Percentiles rank a stretch among this genome's conserved stretches.
These are phyloP conservation scores for Pinna nobilis DNA, from an alignment of 1,140 invertebrate species.

Conservation along the genomic window DNA sequence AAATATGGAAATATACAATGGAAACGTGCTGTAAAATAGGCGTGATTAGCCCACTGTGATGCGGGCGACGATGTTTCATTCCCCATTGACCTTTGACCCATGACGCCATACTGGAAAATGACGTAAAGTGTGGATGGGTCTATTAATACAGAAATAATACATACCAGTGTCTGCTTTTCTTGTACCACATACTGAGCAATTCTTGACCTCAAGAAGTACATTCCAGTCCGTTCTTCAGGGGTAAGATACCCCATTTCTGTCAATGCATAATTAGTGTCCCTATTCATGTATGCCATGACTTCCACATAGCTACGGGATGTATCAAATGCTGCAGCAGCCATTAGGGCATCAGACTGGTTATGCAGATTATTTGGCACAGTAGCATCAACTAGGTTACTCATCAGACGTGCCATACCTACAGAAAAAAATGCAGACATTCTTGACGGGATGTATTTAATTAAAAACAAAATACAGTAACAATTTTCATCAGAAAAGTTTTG, in stretches of 20 bases:
- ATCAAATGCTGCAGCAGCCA: neutral
- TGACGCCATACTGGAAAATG: neutral
- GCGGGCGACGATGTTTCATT: too few relatives aligned
- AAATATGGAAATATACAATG: too few relatives aligned
- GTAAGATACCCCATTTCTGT: conserved; percentile 21
- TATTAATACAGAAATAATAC: neutral
- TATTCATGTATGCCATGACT: conserved; percentile 6
- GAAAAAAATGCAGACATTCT: too few relatives aligned
- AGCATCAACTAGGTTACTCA: conserved; percentile 11
- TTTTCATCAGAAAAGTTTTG: too few relatives aligned
- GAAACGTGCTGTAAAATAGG: too few relatives aligned
- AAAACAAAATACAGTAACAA: too few relatives aligned
- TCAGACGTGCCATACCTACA: conserved; percentile 23
- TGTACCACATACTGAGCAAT: conserved; percentile 19
- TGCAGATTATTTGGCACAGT: conserved; percentile 17
- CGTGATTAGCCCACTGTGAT: too few relatives aligned
- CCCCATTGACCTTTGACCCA: too few relatives aligned
- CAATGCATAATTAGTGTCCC: conserved; percentile 25
- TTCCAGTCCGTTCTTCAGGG: conserved; percentile 31
- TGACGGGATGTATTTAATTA: too few relatives aligned
- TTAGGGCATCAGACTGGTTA: conserved; percentile 6
- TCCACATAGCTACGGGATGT: conserved; percentile 25
- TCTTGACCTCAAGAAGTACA: conserved; percentile 35
- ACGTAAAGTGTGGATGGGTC: neutral
- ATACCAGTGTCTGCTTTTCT: conserved; percentile 30